A percentile compares a stretch with the other conserved stretches of the same genome.
Evolutionary conservation across 2,797 vertebrate genomes (phyloP).

Genomic region (Lerista edwardsae): DNA sequence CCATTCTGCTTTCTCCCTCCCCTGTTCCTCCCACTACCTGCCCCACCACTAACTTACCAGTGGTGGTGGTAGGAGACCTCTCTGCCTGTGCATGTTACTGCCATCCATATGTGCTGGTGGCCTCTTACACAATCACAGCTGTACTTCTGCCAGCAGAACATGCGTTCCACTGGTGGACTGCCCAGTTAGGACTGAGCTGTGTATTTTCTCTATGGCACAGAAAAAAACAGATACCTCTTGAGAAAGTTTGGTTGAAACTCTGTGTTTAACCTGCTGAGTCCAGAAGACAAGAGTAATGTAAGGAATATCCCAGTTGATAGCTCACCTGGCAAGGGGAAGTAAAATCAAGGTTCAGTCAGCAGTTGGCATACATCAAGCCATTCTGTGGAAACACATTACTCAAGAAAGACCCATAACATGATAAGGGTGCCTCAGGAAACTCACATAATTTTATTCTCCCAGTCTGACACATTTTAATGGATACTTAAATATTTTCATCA

Average conservation of each 20-base stretch:
- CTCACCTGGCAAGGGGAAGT: neutral
- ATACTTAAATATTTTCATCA: slow-evolving; percentile 49
- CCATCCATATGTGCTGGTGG: too few species aligned
- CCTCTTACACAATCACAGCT: too few species aligned
- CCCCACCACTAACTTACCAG: too few species aligned
- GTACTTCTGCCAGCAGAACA: too few species aligned
- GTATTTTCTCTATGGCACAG: neutral
- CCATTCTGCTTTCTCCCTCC: too few species aligned
- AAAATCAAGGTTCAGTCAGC: neutral
- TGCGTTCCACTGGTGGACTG: too few species aligned
- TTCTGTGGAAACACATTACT: neutral
- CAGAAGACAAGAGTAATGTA: neutral
- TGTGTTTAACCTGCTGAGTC: neutral
- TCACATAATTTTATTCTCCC: slow-evolving; percentile 41
- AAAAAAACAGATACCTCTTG: neutral
- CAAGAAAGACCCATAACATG: neutral
- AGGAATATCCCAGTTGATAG: neutral
- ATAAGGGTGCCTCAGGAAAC: slow-evolving; percentile 2
- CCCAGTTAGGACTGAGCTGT: too few species aligned
- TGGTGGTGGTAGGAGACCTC: too few species aligned
- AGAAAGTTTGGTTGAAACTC: neutral
- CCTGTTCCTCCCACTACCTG: too few species aligned
- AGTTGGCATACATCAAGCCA: slow-evolving; percentile 12
- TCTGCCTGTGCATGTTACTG: too few species aligned
- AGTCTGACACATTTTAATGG: slow-evolving; percentile 42